These are phyloP conservation scores for Lethocerus indicus DNA, from an alignment of 1,140 invertebrate species.

Conservation along the genomic window DNA sequence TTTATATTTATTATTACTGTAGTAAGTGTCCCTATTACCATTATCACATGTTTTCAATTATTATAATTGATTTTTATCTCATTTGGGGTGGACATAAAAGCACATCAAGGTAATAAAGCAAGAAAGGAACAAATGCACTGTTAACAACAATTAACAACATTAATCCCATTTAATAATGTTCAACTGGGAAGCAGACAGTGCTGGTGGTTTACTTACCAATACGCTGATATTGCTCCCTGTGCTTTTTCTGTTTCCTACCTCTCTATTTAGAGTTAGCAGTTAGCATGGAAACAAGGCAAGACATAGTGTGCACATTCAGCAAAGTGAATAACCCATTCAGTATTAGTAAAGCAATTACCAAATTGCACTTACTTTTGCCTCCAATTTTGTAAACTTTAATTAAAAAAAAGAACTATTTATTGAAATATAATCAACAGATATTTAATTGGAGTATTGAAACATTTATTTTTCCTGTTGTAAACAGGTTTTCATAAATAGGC, in stretches of 20 bases:
- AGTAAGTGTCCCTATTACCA: too few relatives aligned
- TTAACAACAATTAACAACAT: not conserved
- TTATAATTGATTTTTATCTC: too few relatives aligned
- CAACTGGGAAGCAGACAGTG: not conserved
- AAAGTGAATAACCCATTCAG: not conserved
- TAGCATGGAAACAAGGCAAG: conserved; percentile 22
- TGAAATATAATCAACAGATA: too few relatives aligned
- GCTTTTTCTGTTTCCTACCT: conserved; percentile 44
- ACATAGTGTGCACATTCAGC: conserved; percentile 2
- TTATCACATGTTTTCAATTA: too few relatives aligned
- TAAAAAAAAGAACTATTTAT: not conserved
- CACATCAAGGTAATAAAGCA: not conserved
- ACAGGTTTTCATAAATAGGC: too few relatives aligned
- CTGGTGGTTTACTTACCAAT: conserved; percentile 44
- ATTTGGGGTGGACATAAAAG: too few relatives aligned
- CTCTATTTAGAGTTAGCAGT: conserved; percentile 32
- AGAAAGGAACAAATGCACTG: not conserved
- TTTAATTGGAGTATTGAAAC: too few relatives aligned
- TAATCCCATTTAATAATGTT: not conserved
- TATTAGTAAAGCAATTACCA: not conserved
- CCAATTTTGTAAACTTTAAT: not conserved
- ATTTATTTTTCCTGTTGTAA: too few relatives aligned
- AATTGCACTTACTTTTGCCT: too few relatives aligned
- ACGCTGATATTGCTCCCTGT: conserved; percentile 63
- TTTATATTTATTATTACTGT: too few relatives aligned